phyloP scores from a whole-genome alignment of 1,140 invertebrate species.

The Anoplolepis gracilipes region DNA sequence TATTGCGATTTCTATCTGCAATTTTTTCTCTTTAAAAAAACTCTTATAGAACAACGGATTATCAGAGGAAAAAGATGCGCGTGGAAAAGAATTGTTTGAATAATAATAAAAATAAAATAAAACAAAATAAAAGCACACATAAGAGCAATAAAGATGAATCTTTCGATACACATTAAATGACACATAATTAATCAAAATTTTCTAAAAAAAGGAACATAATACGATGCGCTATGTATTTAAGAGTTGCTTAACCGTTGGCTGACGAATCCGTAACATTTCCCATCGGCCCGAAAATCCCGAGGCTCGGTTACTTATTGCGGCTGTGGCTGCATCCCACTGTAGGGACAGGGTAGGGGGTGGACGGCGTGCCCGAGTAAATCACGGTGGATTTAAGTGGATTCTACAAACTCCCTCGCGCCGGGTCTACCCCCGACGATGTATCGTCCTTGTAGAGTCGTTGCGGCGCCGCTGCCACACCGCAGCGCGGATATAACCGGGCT shows the following conservation, averaged over 20 bases:
- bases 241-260: background rate
- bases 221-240: background rate
- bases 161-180: background rate
- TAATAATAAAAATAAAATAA: slow-evolving; percentile 11
- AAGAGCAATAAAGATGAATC: background rate
- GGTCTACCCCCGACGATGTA: slow-evolving; percentile 63
- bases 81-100: background rate
- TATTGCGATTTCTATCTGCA: slow-evolving; percentile 29
- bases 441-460: slow-evolving; percentile 68
- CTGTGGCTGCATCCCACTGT: slow-evolving; percentile 43
- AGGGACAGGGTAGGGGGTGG: background rate
- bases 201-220: background rate
- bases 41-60: background rate
- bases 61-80: background rate
- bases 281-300: slow-evolving; percentile 64
- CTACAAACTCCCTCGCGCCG: slow-evolving; percentile 66
- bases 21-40: slow-evolving; percentile 1
- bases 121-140: background rate
- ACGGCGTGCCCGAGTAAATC: slow-evolving; percentile 71
- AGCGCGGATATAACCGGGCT: slow-evolving; percentile 57
- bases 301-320: slow-evolving; percentile 67
- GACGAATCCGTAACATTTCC: slow-evolving; percentile 71
- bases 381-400: slow-evolving; percentile 76
- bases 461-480: slow-evolving; percentile 58
- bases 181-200: background rate